phyloP scores from a whole-genome alignment of 2,797 vertebrate genomes.

The Galago senegalensis region DNA sequence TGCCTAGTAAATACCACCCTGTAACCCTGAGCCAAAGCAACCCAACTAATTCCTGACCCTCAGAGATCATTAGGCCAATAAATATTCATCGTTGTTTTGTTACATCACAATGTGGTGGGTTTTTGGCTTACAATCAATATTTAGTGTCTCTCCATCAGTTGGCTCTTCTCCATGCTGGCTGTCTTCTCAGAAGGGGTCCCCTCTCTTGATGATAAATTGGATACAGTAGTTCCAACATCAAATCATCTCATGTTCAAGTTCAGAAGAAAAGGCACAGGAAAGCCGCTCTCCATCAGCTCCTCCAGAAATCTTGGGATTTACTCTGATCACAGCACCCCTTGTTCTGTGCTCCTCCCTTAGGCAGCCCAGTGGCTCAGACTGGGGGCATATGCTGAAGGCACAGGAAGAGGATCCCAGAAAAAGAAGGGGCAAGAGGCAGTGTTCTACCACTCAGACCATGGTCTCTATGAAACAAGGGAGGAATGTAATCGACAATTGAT shows the following conservation, averaged over 20 bases:
- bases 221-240: too few species aligned
- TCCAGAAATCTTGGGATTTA: background rate
- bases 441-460: background rate
- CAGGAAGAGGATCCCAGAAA: background rate
- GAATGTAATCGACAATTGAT: background rate
- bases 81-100: accelerated
- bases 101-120: accelerated
- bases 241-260: background rate
- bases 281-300: background rate
- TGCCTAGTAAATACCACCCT: too few species aligned
- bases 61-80: background rate
- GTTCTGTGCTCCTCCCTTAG: background rate
- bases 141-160: accelerated
- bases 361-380: background rate
- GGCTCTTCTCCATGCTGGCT: background rate
- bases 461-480: background rate
- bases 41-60: too few species aligned
- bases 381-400: background rate
- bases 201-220: background rate
- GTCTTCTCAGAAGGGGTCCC: accelerated
- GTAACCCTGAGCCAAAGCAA: background rate
- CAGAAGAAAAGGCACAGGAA: accelerated
- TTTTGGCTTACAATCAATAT: accelerated
- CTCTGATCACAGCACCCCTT: background rate
- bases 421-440: accelerated